Base-by-base conservation (phyloP, 2,797 vertebrate genomes). In the Lindbergichthys nudifrons region DNA sequence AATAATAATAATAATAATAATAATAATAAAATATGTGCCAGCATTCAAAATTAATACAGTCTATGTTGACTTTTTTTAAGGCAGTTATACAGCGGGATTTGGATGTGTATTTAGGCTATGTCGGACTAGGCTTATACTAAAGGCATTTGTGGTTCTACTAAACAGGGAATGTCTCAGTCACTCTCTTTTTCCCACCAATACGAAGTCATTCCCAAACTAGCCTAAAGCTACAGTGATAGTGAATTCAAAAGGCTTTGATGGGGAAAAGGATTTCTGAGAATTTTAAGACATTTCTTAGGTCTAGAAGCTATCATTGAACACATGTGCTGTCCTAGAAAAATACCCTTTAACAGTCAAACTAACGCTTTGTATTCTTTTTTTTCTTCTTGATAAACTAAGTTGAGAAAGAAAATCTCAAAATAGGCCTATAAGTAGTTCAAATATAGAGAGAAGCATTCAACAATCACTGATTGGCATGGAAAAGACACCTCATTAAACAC, bases 61-160 rank as follows among this genome's bases (percentile, higher is more conserved):
- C 88, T 90, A 92, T 90, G 89, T 92, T 94, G 92, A 94, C 84
- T 92, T 94, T 73, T 92, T 95, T 86, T 97, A 98, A 98, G 97
- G 97, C 97, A 97, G 96, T 95, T 96, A 91, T 96, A 97, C 96
- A 97, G 96, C 96, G 89, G 92, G 88, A 95, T 96, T 89, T 92
- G 91, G 93, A 93, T 94, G 93, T 93, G 89, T 92, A 73, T 87
- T 85, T 82, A 86, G 84, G 81, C 91, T 92, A 92, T 91, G 92
- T 93, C 93, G 90, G 84, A 89, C 91, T 92, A 96, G 80, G 77
- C 77, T 87, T 90, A 73, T 95, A 96, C 95, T 91, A 95, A 97
- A 99, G 98, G 97, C 97, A 98, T 96, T 97, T 96, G 95, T 96
- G 97, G 97, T 96, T 96, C 96, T 91, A 95, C 96, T 96, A 96